Conservation (phyloP, 1,140 invertebrate species). For the Liolophura sinensis region DNA sequence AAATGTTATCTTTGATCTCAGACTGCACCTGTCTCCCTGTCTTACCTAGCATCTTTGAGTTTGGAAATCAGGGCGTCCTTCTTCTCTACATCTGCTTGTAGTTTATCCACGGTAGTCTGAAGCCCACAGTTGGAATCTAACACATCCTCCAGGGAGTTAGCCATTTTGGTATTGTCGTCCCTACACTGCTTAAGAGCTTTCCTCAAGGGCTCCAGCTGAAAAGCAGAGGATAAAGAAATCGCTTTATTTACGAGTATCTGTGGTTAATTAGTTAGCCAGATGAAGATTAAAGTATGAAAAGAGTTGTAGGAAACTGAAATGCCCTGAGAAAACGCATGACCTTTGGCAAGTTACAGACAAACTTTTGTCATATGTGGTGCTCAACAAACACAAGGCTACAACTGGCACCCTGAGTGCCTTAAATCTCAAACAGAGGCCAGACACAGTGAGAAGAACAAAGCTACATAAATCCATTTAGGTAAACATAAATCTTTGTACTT, state of each 20-base stretch:
- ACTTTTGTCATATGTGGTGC: background rate
- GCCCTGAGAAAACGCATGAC: background rate
- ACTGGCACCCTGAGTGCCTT: no score
- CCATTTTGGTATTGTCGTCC: conserved; percentile 16
- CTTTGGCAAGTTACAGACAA: no score
- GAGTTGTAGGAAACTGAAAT: background rate
- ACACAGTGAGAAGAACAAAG: no score
- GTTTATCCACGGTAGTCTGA: conserved; percentile 9
- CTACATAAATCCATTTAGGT: no score
- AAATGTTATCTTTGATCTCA: no score
- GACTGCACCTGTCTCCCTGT: background rate
- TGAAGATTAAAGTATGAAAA: background rate
- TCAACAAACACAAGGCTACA: background rate
- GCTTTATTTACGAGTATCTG: background rate
- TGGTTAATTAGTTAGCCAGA: background rate
- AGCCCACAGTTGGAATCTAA: conserved; percentile 16
- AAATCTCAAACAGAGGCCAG: no score
- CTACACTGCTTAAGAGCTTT: conserved; percentile 8
- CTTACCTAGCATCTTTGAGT: conserved; percentile 7
- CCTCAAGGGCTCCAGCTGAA: conserved; percentile 10
- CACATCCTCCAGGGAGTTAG: conserved; percentile 15
- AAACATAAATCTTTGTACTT: no score
- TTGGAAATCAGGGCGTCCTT: conserved; percentile 2
- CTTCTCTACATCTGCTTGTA: conserved; percentile 14
- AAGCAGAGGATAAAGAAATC: background rate